These are phyloP conservation scores for Yponomeuta cagnagella DNA, from an alignment of 2,888 invertebrate genomes.

Conservation along the genomic window DNA sequence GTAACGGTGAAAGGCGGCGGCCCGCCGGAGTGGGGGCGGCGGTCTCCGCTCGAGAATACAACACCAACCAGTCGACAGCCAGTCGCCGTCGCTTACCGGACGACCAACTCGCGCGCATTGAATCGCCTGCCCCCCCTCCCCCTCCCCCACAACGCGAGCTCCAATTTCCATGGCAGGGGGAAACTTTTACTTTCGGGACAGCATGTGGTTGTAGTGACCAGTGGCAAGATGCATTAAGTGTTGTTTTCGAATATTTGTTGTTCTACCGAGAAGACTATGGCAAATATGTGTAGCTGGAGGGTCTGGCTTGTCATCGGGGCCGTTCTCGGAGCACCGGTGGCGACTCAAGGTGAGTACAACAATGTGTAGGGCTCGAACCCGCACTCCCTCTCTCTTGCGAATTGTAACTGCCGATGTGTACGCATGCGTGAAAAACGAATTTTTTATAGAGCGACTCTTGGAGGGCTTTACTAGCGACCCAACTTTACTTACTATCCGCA, in stretches of 20 bases:
- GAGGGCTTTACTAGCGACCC: too few relatives aligned
- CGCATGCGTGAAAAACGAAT: background rate
- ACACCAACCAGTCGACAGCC: constrained; percentile 45
- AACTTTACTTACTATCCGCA: background rate
- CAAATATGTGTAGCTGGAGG: background rate
- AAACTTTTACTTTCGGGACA: constrained; percentile 17
- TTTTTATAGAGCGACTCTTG: background rate
- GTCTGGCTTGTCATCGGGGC: constrained; percentile 51
- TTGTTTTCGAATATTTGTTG: background rate
- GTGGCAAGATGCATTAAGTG: background rate
- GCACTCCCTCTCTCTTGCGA: constrained; percentile 29
- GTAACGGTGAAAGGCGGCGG: constrained; percentile 55
- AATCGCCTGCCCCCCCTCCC: background rate
- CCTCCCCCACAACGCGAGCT: background rate
- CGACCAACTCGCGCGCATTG: background rate
- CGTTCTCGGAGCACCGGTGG: constrained; percentile 49
- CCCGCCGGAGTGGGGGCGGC: constrained; percentile 47
- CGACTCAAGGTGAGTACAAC: constrained; percentile 67
- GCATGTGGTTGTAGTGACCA: background rate
- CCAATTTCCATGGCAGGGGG: constrained; percentile 18
- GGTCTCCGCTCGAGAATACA: constrained; percentile 32
- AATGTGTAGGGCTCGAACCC: constrained; percentile 35
- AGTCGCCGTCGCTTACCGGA: constrained; percentile 16
- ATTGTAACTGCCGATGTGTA: constrained; percentile 14
- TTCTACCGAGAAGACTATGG: background rate